These are phyloP conservation scores for Melanerpes aurifrons DNA, from an alignment of 2,113 vertebrate species.

Conservation along the genomic window DNA sequence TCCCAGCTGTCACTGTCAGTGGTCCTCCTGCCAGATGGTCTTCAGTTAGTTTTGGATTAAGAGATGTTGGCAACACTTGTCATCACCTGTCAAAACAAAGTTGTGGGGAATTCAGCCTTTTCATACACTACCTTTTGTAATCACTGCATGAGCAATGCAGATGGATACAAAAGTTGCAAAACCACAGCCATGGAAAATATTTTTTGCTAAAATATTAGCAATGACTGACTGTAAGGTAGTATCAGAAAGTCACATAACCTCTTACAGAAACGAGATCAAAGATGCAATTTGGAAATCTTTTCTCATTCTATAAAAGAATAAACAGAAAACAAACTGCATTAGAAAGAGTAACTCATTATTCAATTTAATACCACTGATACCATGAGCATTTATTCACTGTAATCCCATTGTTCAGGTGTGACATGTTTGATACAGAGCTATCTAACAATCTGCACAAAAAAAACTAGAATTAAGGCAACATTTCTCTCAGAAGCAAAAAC, in stretches of 20 bases:
- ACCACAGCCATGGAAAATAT: background rate
- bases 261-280: constrained; percentile 1
- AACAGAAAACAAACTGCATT: constrained; percentile 1
- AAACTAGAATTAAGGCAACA: constrained; percentile 26
- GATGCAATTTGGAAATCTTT: constrained; percentile 5
- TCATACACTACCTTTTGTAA: background rate
- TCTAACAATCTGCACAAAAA: constrained; percentile 23
- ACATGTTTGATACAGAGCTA: constrained; percentile 12
- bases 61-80: background rate
- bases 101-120: background rate
- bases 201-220: constrained; percentile 12
- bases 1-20: background rate
- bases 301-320: background rate
- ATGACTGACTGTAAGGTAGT: background rate
- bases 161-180: background rate
- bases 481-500: constrained; percentile 37
- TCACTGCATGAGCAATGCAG: background rate
- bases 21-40: background rate
- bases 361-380: constrained; percentile 30
- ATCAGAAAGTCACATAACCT: background rate
- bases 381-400: constrained; percentile 29
- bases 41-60: background rate
- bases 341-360: constrained; percentile 31
- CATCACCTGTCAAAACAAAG: background rate
- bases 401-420: constrained; percentile 13